Evolutionary conservation across 2,797 vertebrate genomes (phyloP).

Genomic region (Myripristis jacobus): DNA sequence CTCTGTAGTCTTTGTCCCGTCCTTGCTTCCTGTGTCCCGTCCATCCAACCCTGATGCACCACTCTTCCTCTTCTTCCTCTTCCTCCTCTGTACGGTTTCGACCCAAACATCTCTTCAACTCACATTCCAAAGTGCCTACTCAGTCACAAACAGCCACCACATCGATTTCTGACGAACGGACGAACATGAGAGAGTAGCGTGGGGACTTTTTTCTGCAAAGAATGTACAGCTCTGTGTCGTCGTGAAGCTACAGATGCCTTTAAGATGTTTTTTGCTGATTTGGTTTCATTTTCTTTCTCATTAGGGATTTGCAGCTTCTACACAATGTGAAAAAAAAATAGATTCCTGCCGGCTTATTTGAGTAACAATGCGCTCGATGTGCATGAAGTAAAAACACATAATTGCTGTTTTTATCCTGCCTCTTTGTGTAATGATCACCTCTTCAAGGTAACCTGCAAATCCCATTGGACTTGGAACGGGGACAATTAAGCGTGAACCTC

Average conservation of each 20-base stretch:
- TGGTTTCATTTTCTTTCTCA: constrained; percentile 2
- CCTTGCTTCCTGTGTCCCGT: constrained; percentile 16
- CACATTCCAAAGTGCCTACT: constrained; percentile 83
- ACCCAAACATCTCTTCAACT: constrained; percentile 39
- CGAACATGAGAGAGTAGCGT: constrained; percentile 7
- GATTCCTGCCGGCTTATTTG: constrained; percentile 10
- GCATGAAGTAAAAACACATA: neutral
- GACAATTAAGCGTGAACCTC: neutral
- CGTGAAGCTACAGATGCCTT: constrained; percentile 7
- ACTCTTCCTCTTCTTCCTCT: too few relatives aligned
- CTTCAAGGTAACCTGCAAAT: neutral
- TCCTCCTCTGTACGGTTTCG: neutral
- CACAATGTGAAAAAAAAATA: constrained; percentile 21
- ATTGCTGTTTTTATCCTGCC: constrained; percentile 1
- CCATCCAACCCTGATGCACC: neutral
- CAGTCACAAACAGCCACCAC: constrained; percentile 65
- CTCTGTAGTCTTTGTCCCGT: neutral
- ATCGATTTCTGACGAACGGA: constrained; percentile 51
- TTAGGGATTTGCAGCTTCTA: neutral
- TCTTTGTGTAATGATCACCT: constrained; percentile 1
- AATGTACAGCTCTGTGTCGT: constrained; percentile 56
- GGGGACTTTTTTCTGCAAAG: constrained; percentile 46
- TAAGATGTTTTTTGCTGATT: constrained; percentile 3
- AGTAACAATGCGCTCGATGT: neutral
- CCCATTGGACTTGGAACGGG: constrained; percentile 8